A percentile compares a stretch with the other conserved stretches of the same genome.
phyloP scores from a whole-genome alignment of 1,140 invertebrate species.

The Augochlora pura region DNA sequence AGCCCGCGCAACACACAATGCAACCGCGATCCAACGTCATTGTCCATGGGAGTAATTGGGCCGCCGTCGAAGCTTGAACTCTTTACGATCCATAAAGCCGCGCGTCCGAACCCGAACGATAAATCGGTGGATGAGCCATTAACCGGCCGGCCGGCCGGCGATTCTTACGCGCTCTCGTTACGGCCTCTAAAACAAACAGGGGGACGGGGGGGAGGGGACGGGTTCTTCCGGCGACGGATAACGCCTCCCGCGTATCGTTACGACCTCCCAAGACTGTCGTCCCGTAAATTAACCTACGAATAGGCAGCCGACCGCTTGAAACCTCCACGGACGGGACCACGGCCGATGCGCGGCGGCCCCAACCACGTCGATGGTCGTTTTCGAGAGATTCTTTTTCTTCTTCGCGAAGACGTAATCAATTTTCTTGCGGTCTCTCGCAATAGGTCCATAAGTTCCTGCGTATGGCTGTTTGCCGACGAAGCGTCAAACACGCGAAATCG shows the following conservation, averaged over 20 bases:
- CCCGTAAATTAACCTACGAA: slow-evolving; percentile 58
- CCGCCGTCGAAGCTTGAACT: slow-evolving; percentile 63
- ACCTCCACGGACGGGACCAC: slow-evolving; percentile 24
- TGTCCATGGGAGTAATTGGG: slow-evolving; percentile 60
- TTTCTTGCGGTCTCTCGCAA: no score
- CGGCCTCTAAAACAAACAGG: slow-evolving; percentile 65
- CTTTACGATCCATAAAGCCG: slow-evolving; percentile 70
- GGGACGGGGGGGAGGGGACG: no score
- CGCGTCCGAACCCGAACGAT: slow-evolving; percentile 52
- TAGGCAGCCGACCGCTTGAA: slow-evolving; percentile 55
- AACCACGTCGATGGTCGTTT: no score
- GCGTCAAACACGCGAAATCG: no score
- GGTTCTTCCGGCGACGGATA: slow-evolving; percentile 2
- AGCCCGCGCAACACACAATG: slow-evolving; percentile 49
- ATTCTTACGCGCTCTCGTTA: slow-evolving; percentile 59
- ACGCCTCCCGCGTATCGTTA: slow-evolving; percentile 44
- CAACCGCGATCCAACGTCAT: slow-evolving; percentile 53
- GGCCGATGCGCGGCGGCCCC: neutral
- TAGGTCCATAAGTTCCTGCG: no score
- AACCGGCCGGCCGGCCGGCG: slow-evolving; percentile 32
- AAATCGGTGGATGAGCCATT: slow-evolving; percentile 67
- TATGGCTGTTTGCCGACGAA: no score
- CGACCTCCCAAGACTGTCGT: slow-evolving; percentile 57
- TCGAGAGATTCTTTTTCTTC: no score
- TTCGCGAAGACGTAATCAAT: no score